Evolutionary conservation across 2,113 vertebrate genomes (phyloP), one percentile per base, ranked within the genome.

Genomic region (Petrocephalus zakoni): DNA sequence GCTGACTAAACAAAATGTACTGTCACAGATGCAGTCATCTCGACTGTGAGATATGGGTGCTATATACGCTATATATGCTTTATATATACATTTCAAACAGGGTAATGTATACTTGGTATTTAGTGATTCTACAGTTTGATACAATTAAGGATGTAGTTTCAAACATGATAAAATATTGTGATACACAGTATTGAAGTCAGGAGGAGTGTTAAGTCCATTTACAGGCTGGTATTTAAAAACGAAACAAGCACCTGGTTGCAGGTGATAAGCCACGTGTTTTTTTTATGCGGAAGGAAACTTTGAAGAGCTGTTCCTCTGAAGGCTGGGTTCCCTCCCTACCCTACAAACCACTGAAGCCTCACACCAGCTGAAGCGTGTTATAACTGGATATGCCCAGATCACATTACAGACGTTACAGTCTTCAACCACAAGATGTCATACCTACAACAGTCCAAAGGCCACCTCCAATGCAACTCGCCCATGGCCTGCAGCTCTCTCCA

Each of bases 391-490:
- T 64, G 34, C 42, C 13, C 3, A 29, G 42, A 85, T 88, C 56
- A 22, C 47, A 72, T 89, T 86, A 86, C 88, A 55, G 61, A 22
- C 47, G 72, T 89, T 86, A 86, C 88, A 55, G 61, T n/a, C 10
- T 86, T 8, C 21, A 72, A 55, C 75, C 68, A 81, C 49, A 42
- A 55, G 52, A 29, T 81, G 46, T 51, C 83, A 89, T 21, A 21
- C 34, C 68, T 46, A 34, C 25, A 52, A 22, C 22, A 72, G 22
- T 75, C 82, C 61, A 68, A 89, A 51, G 29, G 2, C 58, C 51
- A 86, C 47, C 49, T 22, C 61, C 3, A 4, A 4, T 3, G 10
- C n/a, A 68, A 68, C 3, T 29, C 61, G 25, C 61, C 61, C 25
- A n/a, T n/a, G 11, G n/a, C 25, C 4, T 2, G 25, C 13, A 29